Base-by-base conservation (phyloP, 2,797 vertebrate species). In the Arrhamphus sclerolepis region DNA sequence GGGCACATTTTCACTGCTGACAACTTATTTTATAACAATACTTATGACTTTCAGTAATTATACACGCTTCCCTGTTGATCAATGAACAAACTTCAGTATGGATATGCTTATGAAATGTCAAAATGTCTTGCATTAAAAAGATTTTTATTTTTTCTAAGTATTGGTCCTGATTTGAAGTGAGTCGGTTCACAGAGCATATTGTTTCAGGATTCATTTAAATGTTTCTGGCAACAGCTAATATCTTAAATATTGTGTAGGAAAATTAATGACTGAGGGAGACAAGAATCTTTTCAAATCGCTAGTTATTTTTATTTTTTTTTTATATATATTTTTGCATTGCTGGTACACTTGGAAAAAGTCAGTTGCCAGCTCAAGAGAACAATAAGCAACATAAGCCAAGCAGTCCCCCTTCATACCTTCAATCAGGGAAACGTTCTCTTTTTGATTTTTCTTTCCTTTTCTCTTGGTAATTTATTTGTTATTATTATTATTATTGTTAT, bases 301-400 rank as follows among this genome's bases (percentile, higher is more conserved):
- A 90, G 80, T 87, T 72, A 76, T 87, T 92, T 92, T 87, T 72
- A 76, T 87, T 92, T 92, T 91, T 90, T 85, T 91, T 92, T 42
- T 89, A 88, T 90, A 91, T 91, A 46, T 63, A 87, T 88, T 90
- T 89, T 89, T 93, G 93, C 92, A 91, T 93, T 90, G 92, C 93
- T 94, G 92, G 92, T 93, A 93, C 91, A 94, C 91, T 91, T 92
- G 87, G 91, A 90, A 92, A 91, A 82, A 85, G 88, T 92, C 88
- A 88, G 91, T 92, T 91, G 90, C 91, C 91, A 92, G 88, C 90
- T 92, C 86, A 89, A 91, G 82, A 91, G 87, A 93, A 93, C 90
- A 90, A 89, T 82, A 93, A 93, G 90, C 93, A 93, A 93, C 89
- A 86, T 79, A 93, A 91, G 89, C 90, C 89, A 93, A 92, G 90